A percentile compares a stretch with the other conserved stretches of the same genome.
Evolutionary conservation across 2,888 invertebrate genomes (phyloP).

Genomic region (Sicus ferrugineus): DNA sequence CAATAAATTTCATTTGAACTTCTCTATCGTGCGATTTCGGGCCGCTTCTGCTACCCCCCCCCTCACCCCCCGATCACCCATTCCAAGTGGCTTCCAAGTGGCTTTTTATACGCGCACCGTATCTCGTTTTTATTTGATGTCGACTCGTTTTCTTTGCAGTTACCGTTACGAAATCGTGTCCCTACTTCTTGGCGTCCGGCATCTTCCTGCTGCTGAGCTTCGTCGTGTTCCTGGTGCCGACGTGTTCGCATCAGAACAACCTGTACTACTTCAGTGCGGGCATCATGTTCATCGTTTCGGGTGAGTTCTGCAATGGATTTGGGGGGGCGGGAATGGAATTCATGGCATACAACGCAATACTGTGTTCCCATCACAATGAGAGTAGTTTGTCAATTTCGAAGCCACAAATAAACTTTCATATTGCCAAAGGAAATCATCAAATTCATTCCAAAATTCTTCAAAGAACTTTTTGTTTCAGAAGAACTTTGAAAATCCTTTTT

Average conservation of each 20-base stretch:
- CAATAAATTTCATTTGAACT: background rate
- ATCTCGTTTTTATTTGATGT: background rate
- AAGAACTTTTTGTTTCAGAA: no score
- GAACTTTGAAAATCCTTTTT: no score
- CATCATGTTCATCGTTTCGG: conserved; percentile 87
- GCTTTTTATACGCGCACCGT: background rate
- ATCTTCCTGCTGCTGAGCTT: conserved; percentile 80
- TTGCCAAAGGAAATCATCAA: no score
- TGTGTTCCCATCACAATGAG: no score
- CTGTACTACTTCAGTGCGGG: conserved; percentile 87
- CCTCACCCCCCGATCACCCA: background rate
- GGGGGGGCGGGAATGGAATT: no score
- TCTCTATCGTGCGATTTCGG: background rate
- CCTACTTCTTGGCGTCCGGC: conserved; percentile 81
- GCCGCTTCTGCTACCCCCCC: background rate
- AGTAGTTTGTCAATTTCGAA: no score
- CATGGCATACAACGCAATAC: no score
- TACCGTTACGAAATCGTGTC: conserved; percentile 85
- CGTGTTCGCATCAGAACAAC: conserved; percentile 74
- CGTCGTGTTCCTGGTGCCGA: conserved; percentile 81
- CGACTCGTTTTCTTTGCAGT: conserved; percentile 68
- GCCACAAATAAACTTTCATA: no score
- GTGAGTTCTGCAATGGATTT: conserved; percentile 66
- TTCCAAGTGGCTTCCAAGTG: background rate
- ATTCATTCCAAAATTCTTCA: no score